Base-by-base conservation (phyloP, 1,140 invertebrate species). In the Phymorhynchus buccinoides region DNA sequence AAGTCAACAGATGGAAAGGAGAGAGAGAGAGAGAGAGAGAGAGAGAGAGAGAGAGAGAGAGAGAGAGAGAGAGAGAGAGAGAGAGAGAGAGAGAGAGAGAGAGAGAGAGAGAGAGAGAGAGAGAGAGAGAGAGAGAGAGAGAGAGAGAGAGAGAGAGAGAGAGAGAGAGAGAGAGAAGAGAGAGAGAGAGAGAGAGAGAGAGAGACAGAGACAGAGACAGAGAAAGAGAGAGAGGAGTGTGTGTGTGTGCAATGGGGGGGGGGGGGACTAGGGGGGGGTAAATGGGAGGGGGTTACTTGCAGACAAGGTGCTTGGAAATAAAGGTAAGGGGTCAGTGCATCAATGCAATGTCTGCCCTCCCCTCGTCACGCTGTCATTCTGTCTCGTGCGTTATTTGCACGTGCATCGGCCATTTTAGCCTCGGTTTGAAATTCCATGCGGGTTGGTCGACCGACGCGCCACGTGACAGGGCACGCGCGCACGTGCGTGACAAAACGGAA, bases 381-480 rank as follows among this genome's bases (percentile, higher is more conserved):
- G 30, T 32, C 30, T 14, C 37, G 71, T 32, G 37, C 3, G 41
- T 18, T 32, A 3, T 30, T 37, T 27, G 37, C 81, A 83, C 62
- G 81, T 83, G 81, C 41, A 1, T n/a, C n/a, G 3, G 81, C n/a
- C 22, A 83, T 41, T 30, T 18, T 71, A 32, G 22, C 32, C 81
- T 39, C 39, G 32, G 22, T 39, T 66, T 83, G 62, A 71, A 71
- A 71, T 71, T 83, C 62, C 81, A 83, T 83, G 66, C 81, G 81
- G 81, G 81, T 83, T 44, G 37, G 35, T 66, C 41, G 9, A 1
- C 32, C 39, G 9, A 1, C 32, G 14, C 3, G n/a, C 35, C 81
- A 71, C 81, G 81, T 44, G 81, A 56, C 39, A 22, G 1, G 39
- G 66, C 27, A 62, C 81, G 81, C 41, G 81, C 81, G 41, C 81